Evolutionary conservation across 2,888 invertebrate genomes (phyloP).

Genomic region (Drosophila subsilvestris): DNA sequence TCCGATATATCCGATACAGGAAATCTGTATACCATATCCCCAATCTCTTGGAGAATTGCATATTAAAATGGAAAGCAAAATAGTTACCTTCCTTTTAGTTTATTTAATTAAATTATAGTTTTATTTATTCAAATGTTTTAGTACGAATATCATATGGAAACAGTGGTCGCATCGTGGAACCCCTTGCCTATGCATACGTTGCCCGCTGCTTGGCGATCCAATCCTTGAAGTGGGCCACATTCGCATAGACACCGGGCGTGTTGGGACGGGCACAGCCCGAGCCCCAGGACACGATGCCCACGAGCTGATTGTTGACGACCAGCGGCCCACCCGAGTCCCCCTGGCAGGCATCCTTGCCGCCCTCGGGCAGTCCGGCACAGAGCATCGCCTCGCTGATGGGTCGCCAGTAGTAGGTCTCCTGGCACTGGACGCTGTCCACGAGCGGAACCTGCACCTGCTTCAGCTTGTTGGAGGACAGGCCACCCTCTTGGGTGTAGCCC

Average conservation of each 20-base stretch:
- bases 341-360: slow-evolving; percentile 75
- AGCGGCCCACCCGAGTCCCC: slow-evolving; percentile 75
- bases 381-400: slow-evolving; percentile 69
- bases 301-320: slow-evolving; percentile 44
- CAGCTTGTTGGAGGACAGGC: slow-evolving; percentile 51
- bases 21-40: too few relatives aligned
- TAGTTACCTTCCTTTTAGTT: too few relatives aligned
- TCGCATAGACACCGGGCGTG: slow-evolving; percentile 71
- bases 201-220: slow-evolving; percentile 61
- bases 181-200: not conserved
- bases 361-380: slow-evolving; percentile 63
- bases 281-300: slow-evolving; percentile 78
- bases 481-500: slow-evolving; percentile 68
- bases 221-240: slow-evolving; percentile 48
- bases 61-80: too few relatives aligned
- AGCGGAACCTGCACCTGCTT: slow-evolving; percentile 67
- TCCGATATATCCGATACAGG: too few relatives aligned
- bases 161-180: too few relatives aligned
- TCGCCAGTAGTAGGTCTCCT: slow-evolving; percentile 62
- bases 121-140: not conserved
- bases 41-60: too few relatives aligned
- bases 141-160: not conserved
- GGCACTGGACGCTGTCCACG: slow-evolving; percentile 53
- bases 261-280: slow-evolving; percentile 66
- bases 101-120: not conserved